These are phyloP conservation scores for Oxyura jamaicensis DNA, from an alignment of 2,113 vertebrate species.

Conservation along the genomic window DNA sequence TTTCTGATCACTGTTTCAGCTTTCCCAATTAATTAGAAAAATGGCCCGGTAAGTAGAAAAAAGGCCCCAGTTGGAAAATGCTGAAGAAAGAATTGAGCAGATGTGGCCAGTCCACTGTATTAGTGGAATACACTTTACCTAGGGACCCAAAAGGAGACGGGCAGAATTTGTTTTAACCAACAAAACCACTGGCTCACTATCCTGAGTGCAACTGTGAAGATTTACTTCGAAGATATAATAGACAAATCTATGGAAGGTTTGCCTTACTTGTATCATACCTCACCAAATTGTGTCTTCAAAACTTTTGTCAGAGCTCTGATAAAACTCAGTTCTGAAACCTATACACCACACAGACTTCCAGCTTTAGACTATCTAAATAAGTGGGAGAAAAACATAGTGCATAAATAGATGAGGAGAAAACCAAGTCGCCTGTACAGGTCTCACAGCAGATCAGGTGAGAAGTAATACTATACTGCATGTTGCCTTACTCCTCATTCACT, in stretches of 20 bases:
- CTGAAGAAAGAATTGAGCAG: background rate
- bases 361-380: background rate
- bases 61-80: background rate
- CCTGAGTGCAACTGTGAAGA: background rate
- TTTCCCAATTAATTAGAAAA: background rate
- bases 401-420: background rate
- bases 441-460: background rate
- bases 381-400: background rate
- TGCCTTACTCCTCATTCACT: background rate
- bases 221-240: background rate
- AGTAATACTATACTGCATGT: background rate
- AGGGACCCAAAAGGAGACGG: background rate
- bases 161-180: background rate
- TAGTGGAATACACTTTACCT: background rate
- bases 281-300: background rate
- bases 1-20: background rate
- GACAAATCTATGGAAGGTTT: background rate
- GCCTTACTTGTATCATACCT: background rate
- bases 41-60: background rate
- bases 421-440: background rate
- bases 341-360: background rate
- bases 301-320: background rate
- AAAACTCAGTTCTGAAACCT: background rate
- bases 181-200: fast-evolving
- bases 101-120: background rate